Percentiles rank a stretch among this genome's conserved stretches.
Evolutionary conservation across 2,113 vertebrate genomes (phyloP).

Genomic region (rabbit (Oryctolagus cuniculus)): DNA sequence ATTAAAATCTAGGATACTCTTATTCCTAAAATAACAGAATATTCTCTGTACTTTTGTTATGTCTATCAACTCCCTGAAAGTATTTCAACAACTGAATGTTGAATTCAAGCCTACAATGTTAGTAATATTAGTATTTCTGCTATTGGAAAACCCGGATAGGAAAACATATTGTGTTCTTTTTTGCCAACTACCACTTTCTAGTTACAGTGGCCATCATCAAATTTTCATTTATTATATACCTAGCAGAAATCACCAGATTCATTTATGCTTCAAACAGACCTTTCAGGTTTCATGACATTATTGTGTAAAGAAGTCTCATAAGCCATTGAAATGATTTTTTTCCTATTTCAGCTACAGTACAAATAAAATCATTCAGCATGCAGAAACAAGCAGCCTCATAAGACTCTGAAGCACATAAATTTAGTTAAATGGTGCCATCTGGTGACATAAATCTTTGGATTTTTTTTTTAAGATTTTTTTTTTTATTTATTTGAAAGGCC

Average conservation of each 20-base stretch:
- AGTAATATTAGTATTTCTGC: neutral
- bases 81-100: constrained; percentile 29
- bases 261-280: neutral
- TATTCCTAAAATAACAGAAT: constrained; percentile 60
- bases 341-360: constrained; percentile 48
- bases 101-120: constrained; percentile 36
- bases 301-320: constrained; percentile 18
- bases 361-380: constrained; percentile 59
- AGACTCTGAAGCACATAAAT: constrained; percentile 76
- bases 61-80: constrained; percentile 21
- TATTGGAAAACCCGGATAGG: neutral
- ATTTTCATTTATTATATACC: constrained; percentile 51
- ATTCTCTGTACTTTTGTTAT: constrained; percentile 1
- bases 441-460: constrained; percentile 84
- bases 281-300: neutral
- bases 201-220: constrained; percentile 3
- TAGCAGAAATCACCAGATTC: constrained; percentile 39
- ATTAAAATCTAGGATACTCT: neutral
- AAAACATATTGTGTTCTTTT: neutral
- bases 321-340: neutral
- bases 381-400: constrained; percentile 19
- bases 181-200: neutral
- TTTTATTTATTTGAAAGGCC: too few relatives aligned
- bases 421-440: constrained; percentile 90
- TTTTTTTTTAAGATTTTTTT: too few relatives aligned